Evolutionary conservation across 1,140 invertebrate species (phyloP).

Genomic region (Diabrotica virgifera): DNA sequence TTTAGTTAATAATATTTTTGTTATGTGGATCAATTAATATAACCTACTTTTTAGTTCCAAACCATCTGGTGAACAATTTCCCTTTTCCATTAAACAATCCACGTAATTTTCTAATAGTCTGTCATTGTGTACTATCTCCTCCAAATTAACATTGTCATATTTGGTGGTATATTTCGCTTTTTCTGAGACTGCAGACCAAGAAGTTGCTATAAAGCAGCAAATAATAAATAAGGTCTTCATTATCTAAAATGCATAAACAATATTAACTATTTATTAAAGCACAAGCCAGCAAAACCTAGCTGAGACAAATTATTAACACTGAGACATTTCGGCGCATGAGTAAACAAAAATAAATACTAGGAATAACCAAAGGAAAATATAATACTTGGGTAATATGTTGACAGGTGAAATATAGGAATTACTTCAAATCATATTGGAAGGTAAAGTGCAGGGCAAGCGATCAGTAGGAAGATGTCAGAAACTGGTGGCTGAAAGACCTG

Average conservation of each 20-base stretch:
- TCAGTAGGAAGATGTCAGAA: too few species aligned
- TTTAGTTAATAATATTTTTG: too few species aligned
- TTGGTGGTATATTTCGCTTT: slow-evolving; percentile 61
- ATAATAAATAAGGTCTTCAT: neutral
- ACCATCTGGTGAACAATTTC: slow-evolving; percentile 68
- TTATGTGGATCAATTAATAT: neutral
- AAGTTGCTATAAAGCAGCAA: neutral
- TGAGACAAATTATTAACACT: too few species aligned
- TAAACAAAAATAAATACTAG: too few species aligned
- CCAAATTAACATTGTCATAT: slow-evolving; percentile 68
- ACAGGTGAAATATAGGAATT: too few species aligned
- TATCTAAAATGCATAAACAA: neutral
- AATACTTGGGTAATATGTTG: too few species aligned
- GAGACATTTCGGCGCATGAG: too few species aligned
- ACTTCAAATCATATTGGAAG: too few species aligned
- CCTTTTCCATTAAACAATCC: slow-evolving; percentile 65
- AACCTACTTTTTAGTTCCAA: slow-evolving; percentile 66
- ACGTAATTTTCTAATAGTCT: slow-evolving; percentile 63
- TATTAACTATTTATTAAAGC: neutral
- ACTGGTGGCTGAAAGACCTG: too few species aligned
- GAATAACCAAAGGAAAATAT: too few species aligned
- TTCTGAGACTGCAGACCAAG: neutral
- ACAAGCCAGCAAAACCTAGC: too few species aligned
- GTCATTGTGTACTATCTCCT: slow-evolving; percentile 65
- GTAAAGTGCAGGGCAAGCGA: too few species aligned